These are phyloP conservation scores for Pollenia angustigena DNA, from an alignment of 2,888 invertebrate species.

Conservation along the genomic window DNA sequence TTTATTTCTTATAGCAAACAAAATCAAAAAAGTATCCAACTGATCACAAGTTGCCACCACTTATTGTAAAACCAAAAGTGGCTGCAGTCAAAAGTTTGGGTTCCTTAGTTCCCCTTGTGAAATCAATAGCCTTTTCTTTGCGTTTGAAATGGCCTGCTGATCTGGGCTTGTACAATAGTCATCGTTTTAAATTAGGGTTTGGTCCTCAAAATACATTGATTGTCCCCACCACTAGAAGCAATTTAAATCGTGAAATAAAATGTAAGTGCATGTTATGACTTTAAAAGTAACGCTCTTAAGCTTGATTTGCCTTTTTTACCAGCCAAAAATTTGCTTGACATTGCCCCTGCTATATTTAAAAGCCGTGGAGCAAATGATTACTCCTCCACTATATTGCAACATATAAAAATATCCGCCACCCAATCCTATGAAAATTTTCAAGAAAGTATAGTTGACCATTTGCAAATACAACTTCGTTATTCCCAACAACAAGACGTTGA, in stretches of 20 bases:
- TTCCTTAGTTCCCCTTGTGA: conserved; percentile 83
- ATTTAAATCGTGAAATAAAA: conserved; percentile 72
- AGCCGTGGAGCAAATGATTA: conserved; percentile 79
- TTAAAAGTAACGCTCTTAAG: neutral
- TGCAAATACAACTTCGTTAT: conserved; percentile 88
- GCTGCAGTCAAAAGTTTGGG: conserved; percentile 83
- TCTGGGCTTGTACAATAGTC: conserved; percentile 86
- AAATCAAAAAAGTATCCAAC: conserved; percentile 56
- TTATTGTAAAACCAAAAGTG: conserved; percentile 84
- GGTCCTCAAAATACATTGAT: conserved; percentile 87
- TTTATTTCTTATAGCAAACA: conserved; percentile 14
- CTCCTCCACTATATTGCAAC: conserved; percentile 79
- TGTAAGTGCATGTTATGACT: conserved; percentile 67
- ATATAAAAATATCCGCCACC: conserved; percentile 79
- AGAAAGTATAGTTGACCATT: conserved; percentile 87
- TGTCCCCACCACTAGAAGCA: conserved; percentile 84
- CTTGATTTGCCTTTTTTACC: neutral
- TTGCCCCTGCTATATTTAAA: conserved; percentile 76
- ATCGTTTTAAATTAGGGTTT: conserved; percentile 91
- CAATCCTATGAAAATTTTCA: conserved; percentile 81
- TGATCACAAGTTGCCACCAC: conserved; percentile 75
- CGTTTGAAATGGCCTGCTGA: conserved; percentile 85
- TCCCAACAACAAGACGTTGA: conserved; percentile 85
- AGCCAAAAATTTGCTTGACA: conserved; percentile 74
- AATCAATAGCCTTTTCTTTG: conserved; percentile 78